phyloP scores from a whole-genome alignment of 2,888 invertebrate genomes.

The Mesorhabditis belari region DNA sequence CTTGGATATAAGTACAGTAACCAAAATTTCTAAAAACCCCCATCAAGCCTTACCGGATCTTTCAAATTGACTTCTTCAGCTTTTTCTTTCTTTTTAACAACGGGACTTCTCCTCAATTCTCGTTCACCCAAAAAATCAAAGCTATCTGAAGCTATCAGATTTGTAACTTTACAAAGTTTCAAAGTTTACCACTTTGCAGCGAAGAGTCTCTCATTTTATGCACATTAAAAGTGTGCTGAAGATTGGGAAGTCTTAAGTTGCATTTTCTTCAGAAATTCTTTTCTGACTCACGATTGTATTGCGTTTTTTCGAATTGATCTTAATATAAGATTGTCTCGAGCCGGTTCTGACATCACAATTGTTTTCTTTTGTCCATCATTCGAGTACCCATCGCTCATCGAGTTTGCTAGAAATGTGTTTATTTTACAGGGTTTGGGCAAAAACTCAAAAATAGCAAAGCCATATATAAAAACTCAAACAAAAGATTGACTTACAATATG shows the following conservation, averaged over 20 bases:
- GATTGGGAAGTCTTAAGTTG: neutral
- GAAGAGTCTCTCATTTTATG: neutral
- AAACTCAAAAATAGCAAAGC: too few relatives aligned
- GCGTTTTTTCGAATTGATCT: neutral
- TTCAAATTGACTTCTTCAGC: neutral
- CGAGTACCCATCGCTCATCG: too few relatives aligned
- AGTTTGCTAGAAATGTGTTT: too few relatives aligned
- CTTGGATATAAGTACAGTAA: neutral
- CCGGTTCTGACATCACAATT: neutral
- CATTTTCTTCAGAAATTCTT: neutral
- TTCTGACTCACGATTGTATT: neutral
- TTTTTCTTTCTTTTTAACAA: neutral
- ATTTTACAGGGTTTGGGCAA: too few relatives aligned
- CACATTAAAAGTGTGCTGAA: neutral
- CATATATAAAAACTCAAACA: too few relatives aligned
- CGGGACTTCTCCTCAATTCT: neutral
- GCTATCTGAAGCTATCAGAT: neutral
- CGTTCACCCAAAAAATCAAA: neutral
- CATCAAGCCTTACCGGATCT: neutral
- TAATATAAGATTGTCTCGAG: neutral
- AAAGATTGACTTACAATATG: too few relatives aligned
- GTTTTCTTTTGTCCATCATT: too few relatives aligned
- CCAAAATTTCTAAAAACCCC: neutral
- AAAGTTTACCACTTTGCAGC: neutral
- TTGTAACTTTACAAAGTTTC: neutral